These are phyloP conservation scores for Apis mellifera DNA, from an alignment of 1,140 invertebrate species.

Conservation along the genomic window DNA sequence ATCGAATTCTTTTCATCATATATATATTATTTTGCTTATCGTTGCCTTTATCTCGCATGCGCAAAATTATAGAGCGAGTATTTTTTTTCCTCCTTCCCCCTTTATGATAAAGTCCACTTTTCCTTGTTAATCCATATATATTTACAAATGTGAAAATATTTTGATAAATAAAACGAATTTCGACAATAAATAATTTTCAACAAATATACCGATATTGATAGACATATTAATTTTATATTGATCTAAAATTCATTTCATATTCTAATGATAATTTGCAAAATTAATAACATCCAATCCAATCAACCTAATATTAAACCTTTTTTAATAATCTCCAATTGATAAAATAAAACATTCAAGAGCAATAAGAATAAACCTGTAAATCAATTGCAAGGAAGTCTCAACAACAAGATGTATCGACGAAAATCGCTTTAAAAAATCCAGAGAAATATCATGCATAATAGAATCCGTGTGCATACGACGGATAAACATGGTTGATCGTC, in stretches of 20 bases:
- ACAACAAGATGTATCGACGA: no score
- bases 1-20: neutral
- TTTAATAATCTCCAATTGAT: no score
- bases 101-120: no score
- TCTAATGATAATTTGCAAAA: no score
- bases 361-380: no score
- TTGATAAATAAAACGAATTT: neutral
- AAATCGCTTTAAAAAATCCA: neutral
- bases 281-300: no score
- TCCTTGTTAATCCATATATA: neutral
- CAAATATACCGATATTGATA: no score
- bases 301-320: no score
- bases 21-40: neutral
- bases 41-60: neutral
- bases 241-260: no score
- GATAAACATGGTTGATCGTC: neutral
- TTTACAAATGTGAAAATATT: neutral
- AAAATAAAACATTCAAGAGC: no score
- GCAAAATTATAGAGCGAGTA: constrained; percentile 9
- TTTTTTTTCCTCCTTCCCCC: neutral
- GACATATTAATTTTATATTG: no score
- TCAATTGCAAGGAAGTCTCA: no score
- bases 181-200: neutral
- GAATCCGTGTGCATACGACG: neutral
- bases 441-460: neutral